Conservation (phyloP, 2,888 invertebrate species). For the Barypeithes pellucidus region DNA sequence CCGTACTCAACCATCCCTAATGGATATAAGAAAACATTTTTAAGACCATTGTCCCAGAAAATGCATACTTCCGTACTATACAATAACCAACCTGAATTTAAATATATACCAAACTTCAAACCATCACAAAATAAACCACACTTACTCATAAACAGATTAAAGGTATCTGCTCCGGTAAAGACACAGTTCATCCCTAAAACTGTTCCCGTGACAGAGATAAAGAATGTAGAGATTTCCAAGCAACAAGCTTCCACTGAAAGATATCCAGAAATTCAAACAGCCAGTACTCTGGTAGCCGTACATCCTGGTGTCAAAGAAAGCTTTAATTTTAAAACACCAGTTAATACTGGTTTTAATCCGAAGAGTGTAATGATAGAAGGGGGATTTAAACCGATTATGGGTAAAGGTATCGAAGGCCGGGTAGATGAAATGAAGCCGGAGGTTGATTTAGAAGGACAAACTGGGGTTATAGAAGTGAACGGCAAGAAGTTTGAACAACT, state of each 20-base stretch:
- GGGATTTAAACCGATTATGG: conserved; percentile 86
- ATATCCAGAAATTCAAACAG: conserved; percentile 60
- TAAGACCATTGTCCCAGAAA: conserved; percentile 18
- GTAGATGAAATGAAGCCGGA: conserved; percentile 68
- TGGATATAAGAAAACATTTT: conserved; percentile 14
- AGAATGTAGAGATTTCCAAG: conserved; percentile 65
- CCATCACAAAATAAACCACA: conserved; percentile 12
- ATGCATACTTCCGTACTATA: conserved; percentile 3
- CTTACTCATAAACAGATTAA: background rate
- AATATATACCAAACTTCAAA: background rate
- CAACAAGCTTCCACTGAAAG: conserved; percentile 66
- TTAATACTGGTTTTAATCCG: conserved; percentile 86
- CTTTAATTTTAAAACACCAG: conserved; percentile 71
- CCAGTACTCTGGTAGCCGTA: conserved; percentile 44
- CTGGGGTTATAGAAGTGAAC: conserved; percentile 69
- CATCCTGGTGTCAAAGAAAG: conserved; percentile 9
- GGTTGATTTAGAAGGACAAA: conserved; percentile 72
- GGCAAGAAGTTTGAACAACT: conserved; percentile 68
- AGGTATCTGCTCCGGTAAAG: background rate
- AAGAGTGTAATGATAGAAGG: conserved; percentile 87
- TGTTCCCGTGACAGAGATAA: conserved; percentile 52
- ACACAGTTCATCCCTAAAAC: conserved; percentile 14
- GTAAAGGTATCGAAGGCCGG: conserved; percentile 74
- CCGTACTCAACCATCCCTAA: background rate
- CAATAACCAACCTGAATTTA: conserved; percentile 16